Base-by-base conservation (phyloP, 2,888 invertebrate species). In the Oligia fasciuncula region DNA sequence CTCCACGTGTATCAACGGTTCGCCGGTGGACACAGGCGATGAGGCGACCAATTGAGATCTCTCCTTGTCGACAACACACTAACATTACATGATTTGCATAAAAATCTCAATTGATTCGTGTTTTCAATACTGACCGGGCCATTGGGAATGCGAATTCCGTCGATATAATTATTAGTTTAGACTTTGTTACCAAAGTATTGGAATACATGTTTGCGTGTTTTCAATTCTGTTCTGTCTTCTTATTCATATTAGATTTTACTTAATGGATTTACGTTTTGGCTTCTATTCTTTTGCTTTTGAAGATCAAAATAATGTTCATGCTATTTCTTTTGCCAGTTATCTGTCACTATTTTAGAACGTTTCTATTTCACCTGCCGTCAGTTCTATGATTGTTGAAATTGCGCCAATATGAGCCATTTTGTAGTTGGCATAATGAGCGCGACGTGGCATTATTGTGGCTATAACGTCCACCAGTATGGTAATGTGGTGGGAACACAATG, bases 401-500 rank as follows among this genome's bases (percentile, higher is more conserved):
- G 80, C 77, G 87, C 77, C 73, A 84, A 84, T 80, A 77, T 75
- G 80, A 80, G 65, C 80, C 67, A 87, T 87, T 83, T 80, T 75
- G 87, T 84, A 80, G 76, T 74, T 63, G 84, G 60, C 80, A 80
- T 87, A 87, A 85, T 84, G 87, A 87, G 87, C 66, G 73, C 77
- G 80, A 87, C 76, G 79, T 87, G 85, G 87, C 78, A 77, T 86
- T 70, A 83, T 87, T 79, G 85, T 76, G 79, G 77, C 76, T 77
- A 72, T 76, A 82, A 80, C 81, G 79, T 81, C 83, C 77, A 81
- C 85, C 77, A 80, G 80, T 89, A 88, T 88, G 87, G 83, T 84
- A 87, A 89, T 91, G 84, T 83, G 88, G 81, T 76, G 85, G 71
- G 84, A 87, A 79, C 87, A 87, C 86, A 85, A 77, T 76, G 73